Conservation (phyloP, 2,113 vertebrate genomes). For the Ophiodon elongatus region DNA sequence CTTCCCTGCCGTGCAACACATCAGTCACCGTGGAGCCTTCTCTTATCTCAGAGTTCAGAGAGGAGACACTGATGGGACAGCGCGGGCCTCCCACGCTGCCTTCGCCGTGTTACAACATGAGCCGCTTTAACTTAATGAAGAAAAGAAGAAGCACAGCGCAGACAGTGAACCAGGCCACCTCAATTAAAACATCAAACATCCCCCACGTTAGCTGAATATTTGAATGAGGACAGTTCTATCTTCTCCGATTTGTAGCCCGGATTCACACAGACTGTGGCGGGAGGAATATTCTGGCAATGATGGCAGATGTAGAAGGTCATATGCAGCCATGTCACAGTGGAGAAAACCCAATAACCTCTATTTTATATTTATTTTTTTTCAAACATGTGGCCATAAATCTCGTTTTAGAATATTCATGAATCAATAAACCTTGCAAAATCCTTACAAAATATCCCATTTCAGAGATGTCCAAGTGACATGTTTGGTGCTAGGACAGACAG, state of each 20-base stretch:
- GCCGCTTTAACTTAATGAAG: conserved; percentile 64
- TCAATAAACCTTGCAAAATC: conserved; percentile 11
- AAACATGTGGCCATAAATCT: conserved; percentile 1
- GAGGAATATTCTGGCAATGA: background rate
- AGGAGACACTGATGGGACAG: conserved; percentile 27
- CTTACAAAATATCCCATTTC: conserved; percentile 14
- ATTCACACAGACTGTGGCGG: conserved; percentile 12
- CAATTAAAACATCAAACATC: conserved; percentile 81
- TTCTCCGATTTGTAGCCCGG: conserved; percentile 10
- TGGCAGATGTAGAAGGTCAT: background rate
- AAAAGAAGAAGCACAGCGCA: conserved; percentile 33
- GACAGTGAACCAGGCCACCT: conserved; percentile 71
- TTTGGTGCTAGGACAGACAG: background rate
- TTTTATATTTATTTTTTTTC: background rate
- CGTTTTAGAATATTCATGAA: conserved; percentile 31
- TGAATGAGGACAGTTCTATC: conserved; percentile 49
- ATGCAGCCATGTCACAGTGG: background rate
- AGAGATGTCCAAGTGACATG: conserved; percentile 1
- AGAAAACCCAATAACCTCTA: background rate
- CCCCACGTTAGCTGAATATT: conserved; percentile 55
- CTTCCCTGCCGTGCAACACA: background rate
- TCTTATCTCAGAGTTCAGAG: conserved; percentile 52
- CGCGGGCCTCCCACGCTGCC: conserved; percentile 56
- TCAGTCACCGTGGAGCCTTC: conserved; percentile 10
- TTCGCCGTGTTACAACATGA: conserved; percentile 61